Percentiles rank a stretch among this genome's conserved stretches.
phyloP scores from a whole-genome alignment of 2,113 vertebrate species.

The Urocitellus parryii region DNA sequence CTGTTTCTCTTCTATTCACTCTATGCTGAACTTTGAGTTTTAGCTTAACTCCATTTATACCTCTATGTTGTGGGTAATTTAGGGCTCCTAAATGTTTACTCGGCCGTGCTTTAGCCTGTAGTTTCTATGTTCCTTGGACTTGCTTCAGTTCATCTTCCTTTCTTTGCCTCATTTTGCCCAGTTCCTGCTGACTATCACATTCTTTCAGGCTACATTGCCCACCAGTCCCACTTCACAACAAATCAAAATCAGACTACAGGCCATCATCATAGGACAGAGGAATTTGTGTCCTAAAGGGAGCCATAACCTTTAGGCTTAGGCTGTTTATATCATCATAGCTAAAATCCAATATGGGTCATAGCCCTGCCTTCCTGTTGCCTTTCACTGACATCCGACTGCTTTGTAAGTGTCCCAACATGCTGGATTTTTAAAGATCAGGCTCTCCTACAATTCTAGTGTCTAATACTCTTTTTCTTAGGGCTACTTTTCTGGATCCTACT shows the following conservation, averaged over 20 bases:
- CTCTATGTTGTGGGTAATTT: neutral
- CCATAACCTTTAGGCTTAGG: neutral
- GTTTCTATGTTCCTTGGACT: neutral
- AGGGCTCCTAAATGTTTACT: neutral
- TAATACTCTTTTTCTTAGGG: slow-evolving; percentile 8
- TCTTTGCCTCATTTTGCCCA: slow-evolving; percentile 17
- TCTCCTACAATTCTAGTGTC: neutral
- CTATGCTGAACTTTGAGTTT: slow-evolving; percentile 40
- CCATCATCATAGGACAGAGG: neutral
- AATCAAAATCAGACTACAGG: neutral
- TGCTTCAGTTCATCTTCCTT: slow-evolving; percentile 5
- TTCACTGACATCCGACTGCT: neutral
- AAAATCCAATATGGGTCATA: neutral
- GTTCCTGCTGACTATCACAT: neutral
- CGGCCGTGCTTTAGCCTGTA: neutral
- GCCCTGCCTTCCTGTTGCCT: neutral
- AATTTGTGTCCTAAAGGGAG: neutral
- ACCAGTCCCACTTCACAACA: neutral
- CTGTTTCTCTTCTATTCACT: slow-evolving; percentile 42
- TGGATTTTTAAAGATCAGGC: neutral
- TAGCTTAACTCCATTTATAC: slow-evolving; percentile 41
- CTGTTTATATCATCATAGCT: neutral
- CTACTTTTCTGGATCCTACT: neutral
- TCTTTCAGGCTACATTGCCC: slow-evolving; percentile 5
- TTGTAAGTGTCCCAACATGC: neutral